Evolutionary conservation across 2,113 vertebrate genomes (phyloP), one percentile per base, ranked within the genome.

Genomic region (Scomber colias): DNA sequence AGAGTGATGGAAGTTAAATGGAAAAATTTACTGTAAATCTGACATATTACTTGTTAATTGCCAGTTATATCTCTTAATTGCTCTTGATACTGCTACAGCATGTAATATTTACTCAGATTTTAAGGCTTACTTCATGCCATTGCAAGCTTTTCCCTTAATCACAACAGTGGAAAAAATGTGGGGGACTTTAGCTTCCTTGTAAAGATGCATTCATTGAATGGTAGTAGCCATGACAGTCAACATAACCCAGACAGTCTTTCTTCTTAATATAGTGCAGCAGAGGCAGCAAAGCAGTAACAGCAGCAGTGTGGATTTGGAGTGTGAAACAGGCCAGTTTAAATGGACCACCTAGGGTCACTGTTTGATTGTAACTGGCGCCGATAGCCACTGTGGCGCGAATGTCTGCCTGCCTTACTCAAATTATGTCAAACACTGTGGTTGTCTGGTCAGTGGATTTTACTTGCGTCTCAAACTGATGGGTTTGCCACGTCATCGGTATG

Each of bases 311-410:
- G 7, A 35, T 70, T 40, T 66, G 54, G 62, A 55, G 31, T 35
- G 44, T 51, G 31, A 49, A 62, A 45, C 63, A 16, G 63, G 11
- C 24, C 50, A 12, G 45, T 17, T 44, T 50, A 40, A 61, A 57
- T n/a, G 10, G 62, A 65, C 31, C 31, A 59, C 77, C 31, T 17
- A 8, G n/a, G 78, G 74, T 62, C 62, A 17, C 0, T 10, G 66
- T 81, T 71, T 82, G 86, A 90, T 62, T 60, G 31, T 81, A 78
- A 88, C 16, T 40, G 21, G 27, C 50, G 76, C 31, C 62, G 86
- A 86, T 56, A 11, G 74, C 40, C 49, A 0, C 85, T 56, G 62
- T 46, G 80, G 77, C 54, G 67, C 45, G 71, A 75, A 71, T 51
- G 53, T 77, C 79, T 48, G 68, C 45, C 56, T 30, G 6, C 16